These are phyloP conservation scores for Danionella cerebrum DNA, from an alignment of 2,113 vertebrate species.

Conservation along the genomic window DNA sequence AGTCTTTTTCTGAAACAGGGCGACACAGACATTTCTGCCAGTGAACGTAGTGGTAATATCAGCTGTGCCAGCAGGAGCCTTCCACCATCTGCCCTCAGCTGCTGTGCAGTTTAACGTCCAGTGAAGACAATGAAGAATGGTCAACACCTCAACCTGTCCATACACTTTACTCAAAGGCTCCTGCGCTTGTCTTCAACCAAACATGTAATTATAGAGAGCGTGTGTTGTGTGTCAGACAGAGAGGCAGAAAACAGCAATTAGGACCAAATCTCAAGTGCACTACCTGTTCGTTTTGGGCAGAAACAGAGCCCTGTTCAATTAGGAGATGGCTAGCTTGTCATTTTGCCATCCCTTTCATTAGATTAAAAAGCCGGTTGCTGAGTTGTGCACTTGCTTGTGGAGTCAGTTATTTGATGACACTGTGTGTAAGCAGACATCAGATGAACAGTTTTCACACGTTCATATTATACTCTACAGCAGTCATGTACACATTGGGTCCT, in stretches of 20 bases:
- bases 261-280: not conserved
- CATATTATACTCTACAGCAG: too few relatives aligned
- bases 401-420: not conserved
- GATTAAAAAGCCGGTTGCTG: not conserved
- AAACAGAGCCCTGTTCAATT: not conserved
- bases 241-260: not conserved
- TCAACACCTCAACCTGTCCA: not conserved
- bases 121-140: not conserved
- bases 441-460: too few relatives aligned
- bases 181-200: not conserved
- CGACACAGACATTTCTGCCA: not conserved
- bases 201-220: not conserved
- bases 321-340: not conserved
- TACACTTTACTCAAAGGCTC: not conserved
- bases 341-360: not conserved
- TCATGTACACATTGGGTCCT: too few relatives aligned
- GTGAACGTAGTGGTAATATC: not conserved
- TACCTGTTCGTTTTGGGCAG: not conserved
- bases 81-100: not conserved
- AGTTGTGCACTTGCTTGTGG: not conserved
- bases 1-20: not conserved
- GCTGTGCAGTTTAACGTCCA: not conserved
- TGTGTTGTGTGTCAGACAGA: not conserved
- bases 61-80: not conserved
- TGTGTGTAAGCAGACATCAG: too few relatives aligned